These are phyloP conservation scores for Silurus glanis DNA, from an alignment of 2,113 vertebrate species.

Conservation along the genomic window DNA sequence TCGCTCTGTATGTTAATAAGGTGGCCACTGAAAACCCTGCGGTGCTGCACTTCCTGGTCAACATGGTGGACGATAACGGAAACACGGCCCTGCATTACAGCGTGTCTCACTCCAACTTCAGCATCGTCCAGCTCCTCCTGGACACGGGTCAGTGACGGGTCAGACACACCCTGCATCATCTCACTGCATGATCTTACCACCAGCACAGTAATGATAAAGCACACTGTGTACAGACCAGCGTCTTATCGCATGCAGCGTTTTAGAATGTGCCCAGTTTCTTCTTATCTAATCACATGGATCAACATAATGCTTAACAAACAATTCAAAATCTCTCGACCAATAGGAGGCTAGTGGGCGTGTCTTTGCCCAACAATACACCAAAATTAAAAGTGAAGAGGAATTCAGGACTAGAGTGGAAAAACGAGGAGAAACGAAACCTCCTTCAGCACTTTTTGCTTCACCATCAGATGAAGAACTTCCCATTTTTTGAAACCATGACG, in stretches of 20 bases:
- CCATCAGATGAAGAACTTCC: background rate
- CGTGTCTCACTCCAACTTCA: conserved; percentile 89
- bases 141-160: conserved; percentile 80
- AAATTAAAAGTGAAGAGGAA: background rate
- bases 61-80: conserved; percentile 86
- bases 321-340: background rate
- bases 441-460: background rate
- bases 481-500: background rate
- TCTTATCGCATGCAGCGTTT: too few species aligned
- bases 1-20: conserved; percentile 73
- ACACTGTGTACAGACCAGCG: too few species aligned
- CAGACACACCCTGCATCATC: background rate
- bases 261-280: background rate
- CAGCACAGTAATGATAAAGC: background rate
- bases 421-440: background rate
- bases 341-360: background rate
- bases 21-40: conserved; percentile 69
- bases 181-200: background rate
- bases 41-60: conserved; percentile 82
- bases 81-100: conserved; percentile 96
- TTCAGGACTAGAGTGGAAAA: background rate
- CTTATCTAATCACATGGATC: background rate
- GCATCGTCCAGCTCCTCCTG: conserved; percentile 81
- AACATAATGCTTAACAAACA: background rate
- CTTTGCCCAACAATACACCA: background rate